A percentile compares a stretch with the other conserved stretches of the same genome.
phyloP scores from a whole-genome alignment of 1,140 invertebrate species.

The Euwallacea similis region DNA sequence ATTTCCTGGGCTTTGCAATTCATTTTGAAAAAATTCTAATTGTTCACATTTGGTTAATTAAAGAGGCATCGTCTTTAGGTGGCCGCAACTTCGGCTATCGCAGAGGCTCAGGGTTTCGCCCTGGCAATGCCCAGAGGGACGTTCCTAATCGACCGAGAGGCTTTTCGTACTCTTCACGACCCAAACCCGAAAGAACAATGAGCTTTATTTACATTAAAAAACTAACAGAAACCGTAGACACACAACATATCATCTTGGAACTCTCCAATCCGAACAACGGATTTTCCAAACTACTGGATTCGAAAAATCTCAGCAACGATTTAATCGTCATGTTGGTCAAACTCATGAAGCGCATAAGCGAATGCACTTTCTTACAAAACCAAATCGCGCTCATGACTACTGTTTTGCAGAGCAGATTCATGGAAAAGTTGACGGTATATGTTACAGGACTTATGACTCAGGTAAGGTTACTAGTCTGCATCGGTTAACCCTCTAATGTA shows the following conservation, averaged over 20 bases:
- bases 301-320: slow-evolving; percentile 27
- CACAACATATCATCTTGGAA: slow-evolving; percentile 33
- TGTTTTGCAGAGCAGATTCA: slow-evolving; percentile 32
- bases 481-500: neutral
- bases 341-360: slow-evolving; percentile 32
- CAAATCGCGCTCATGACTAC: slow-evolving; percentile 26
- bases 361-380: slow-evolving; percentile 23
- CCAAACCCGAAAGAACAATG: too few relatives aligned
- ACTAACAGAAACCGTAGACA: slow-evolving; percentile 21
- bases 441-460: slow-evolving; percentile 33
- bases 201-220: neutral
- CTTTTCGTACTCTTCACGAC: too few relatives aligned
- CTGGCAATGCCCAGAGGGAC: too few relatives aligned
- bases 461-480: slow-evolving; percentile 1
- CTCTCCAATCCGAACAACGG: slow-evolving; percentile 36
- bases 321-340: slow-evolving; percentile 36
- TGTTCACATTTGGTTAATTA: too few relatives aligned
- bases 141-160: too few relatives aligned
- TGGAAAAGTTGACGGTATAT: slow-evolving; percentile 28
- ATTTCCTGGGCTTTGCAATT: too few relatives aligned
- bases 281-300: slow-evolving; percentile 29
- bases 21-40: too few relatives aligned
- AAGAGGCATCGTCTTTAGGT: too few relatives aligned
- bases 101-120: too few relatives aligned
- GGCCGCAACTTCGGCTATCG: too few relatives aligned